Base-by-base conservation (phyloP, 1,140 invertebrate species). In the Belonocnema kinseyi region DNA sequence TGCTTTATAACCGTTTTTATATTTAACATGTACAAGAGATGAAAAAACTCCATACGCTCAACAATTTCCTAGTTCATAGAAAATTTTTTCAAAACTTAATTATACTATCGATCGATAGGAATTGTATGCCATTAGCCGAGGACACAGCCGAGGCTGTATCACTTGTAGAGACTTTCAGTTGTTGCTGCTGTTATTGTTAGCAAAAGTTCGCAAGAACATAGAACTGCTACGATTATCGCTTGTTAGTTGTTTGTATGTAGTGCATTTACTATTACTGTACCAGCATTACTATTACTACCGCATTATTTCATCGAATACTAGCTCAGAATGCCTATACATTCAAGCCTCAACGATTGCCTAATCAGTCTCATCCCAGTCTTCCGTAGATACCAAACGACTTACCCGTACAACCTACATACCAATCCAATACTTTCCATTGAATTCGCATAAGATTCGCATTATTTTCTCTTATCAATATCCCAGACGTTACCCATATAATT, bases 281-380 rank as follows among this genome's bases (percentile, higher is more conserved):
- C 40, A 40, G 12, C 33, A 66, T 46, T 66, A 66, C 50, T 50
- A 71, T 76, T 76, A 74, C 73, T 74, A 74, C 73, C 73, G 46
- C 73, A 50, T 74, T 74, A 74, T 56, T 74, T 71, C 74, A 76
- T 71, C 74, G 74, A 76, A 76, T 66, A 71, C 58, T 21, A 76
- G 66, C 50, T 58, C 17, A 56, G 58, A 26, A 75, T 50, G 51
- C 11, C 17, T 53, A 33, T 33, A 11, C 33, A 17, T 61, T 74
- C 4, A 26, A 13, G 19, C 19, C 56, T 74, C 56, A 58, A 19
- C 10, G 74, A 75, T 75, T 75, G 50, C 56, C 58, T 56, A 75
- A 75, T 75, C 74, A 66, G 46, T 14, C 58, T 61, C 61, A 46
- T 66, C 61, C 61, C n/a, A 16, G 61, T 40, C 33, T 40, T 40